Percentiles rank a stretch among this genome's conserved stretches.
Evolutionary conservation across 2,797 vertebrate genomes (phyloP).

Genomic region (Pseudocheirus occidentalis): DNA sequence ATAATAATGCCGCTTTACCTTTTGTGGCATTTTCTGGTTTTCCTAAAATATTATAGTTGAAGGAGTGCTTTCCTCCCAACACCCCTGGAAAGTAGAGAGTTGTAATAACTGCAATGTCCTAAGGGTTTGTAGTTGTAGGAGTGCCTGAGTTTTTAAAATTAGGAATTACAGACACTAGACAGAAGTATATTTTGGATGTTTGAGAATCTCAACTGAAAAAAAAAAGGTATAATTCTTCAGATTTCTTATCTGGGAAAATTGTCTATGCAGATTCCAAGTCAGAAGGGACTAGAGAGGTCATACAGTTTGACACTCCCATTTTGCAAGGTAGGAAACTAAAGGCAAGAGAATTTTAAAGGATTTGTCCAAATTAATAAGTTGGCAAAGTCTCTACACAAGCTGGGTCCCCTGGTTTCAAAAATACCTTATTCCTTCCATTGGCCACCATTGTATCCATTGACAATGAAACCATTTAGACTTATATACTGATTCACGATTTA

Average conservation of each 20-base stretch:
- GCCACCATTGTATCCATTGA: background rate
- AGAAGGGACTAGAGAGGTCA: background rate
- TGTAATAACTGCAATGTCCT: background rate
- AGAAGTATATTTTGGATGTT: conserved; percentile 11
- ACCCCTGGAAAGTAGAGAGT: background rate
- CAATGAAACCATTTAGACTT: background rate
- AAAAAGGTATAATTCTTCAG: background rate
- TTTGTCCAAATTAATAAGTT: background rate
- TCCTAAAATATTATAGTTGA: background rate
- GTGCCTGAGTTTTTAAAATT: background rate
- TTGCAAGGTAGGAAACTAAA: background rate
- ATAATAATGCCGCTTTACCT: background rate
- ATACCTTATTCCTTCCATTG: background rate
- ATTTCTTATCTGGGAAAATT: conserved; percentile 8
- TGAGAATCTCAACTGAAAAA: background rate
- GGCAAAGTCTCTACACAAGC: background rate
- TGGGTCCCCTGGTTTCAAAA: background rate
- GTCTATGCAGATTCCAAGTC: background rate
- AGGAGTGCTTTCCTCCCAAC: background rate
- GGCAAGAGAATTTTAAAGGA: background rate
- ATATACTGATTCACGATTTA: background rate
- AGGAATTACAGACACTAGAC: background rate
- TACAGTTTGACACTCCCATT: background rate
- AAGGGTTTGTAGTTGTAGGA: conserved; percentile 13
- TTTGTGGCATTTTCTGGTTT: background rate